Conservation (phyloP, 23 tunicate species). For the Clavelina lepadiformis region DNA sequence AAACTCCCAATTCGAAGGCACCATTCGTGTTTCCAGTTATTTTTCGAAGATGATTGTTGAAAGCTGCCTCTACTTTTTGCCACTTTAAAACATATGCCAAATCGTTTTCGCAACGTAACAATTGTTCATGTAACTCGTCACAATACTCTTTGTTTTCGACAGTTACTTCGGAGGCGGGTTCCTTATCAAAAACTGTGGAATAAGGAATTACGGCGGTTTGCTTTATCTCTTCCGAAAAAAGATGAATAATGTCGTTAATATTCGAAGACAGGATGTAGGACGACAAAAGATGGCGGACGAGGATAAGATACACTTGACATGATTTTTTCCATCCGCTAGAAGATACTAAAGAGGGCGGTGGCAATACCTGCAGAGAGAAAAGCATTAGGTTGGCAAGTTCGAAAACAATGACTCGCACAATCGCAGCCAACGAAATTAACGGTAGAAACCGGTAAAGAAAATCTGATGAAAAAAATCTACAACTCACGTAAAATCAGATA, state of each 20-base stretch:
- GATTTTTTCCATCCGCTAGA: conserved; percentile 19
- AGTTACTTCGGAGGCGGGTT: too few species aligned
- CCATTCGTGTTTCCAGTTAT: conserved; percentile 3
- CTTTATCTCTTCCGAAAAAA: too few species aligned
- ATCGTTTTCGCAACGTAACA: neutral
- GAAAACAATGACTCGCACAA: too few species aligned
- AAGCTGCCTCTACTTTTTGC: conserved; percentile 18
- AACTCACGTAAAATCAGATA: too few species aligned
- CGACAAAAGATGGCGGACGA: conserved; percentile 18
- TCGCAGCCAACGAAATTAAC: neutral
- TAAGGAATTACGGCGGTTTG: too few species aligned
- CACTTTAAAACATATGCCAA: conserved; percentile 24
- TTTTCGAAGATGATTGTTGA: conserved; percentile 15
- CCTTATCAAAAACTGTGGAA: too few species aligned
- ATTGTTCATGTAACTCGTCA: neutral
- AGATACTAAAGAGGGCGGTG: conserved; percentile 12
- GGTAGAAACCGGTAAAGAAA: neutral
- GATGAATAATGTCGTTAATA: too few species aligned
- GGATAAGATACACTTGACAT: conserved; percentile 8
- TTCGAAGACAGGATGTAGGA: conserved; percentile 30
- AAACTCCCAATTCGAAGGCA: neutral
- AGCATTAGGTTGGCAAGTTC: neutral
- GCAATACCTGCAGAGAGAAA: conserved; percentile 21
- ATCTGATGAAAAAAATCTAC: too few species aligned
- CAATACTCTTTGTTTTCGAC: too few species aligned